A percentile compares a stretch with the other conserved stretches of the same genome.
phyloP scores from a whole-genome alignment of 2,888 invertebrate species.

The Anthrax anthrax region DNA sequence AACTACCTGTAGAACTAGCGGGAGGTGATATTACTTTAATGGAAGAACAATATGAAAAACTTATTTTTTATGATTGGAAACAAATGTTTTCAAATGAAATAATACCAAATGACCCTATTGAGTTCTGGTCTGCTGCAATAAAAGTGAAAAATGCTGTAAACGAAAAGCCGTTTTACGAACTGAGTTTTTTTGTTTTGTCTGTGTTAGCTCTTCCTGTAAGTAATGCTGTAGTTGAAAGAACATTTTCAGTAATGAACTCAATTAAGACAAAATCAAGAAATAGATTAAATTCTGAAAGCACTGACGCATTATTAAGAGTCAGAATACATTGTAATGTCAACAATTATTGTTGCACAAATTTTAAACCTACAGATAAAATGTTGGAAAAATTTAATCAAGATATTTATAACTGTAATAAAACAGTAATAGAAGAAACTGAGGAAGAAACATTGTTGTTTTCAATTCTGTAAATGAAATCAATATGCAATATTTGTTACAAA shows the following conservation, averaged over 20 bases:
- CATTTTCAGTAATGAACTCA: conserved; percentile 4
- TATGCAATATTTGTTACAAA: no score
- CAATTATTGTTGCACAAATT: no score
- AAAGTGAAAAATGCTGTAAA: not conserved
- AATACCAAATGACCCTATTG: not conserved
- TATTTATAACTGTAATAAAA: no score
- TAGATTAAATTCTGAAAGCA: not conserved
- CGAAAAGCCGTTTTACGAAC: not conserved
- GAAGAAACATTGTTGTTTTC: no score
- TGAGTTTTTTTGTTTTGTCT: not conserved
- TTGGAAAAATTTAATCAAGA: no score
- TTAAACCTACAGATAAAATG: no score
- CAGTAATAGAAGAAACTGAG: no score
- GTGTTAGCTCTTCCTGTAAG: conserved; percentile 2
- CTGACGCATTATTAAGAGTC: not conserved
- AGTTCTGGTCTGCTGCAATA: not conserved
- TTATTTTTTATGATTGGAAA: not conserved
- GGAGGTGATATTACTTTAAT: not conserved
- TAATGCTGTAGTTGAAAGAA: conserved; percentile 6
- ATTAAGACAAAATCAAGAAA: conserved; percentile 6
- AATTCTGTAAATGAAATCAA: no score
- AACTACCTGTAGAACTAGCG: not conserved
- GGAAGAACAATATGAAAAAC: not conserved
- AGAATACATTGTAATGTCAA: not conserved
- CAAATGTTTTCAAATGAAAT: not conserved